Percentiles rank a stretch among this genome's conserved stretches.
phyloP scores from a whole-genome alignment of 2,888 invertebrate species.

The Himalopsyche anomala region DNA sequence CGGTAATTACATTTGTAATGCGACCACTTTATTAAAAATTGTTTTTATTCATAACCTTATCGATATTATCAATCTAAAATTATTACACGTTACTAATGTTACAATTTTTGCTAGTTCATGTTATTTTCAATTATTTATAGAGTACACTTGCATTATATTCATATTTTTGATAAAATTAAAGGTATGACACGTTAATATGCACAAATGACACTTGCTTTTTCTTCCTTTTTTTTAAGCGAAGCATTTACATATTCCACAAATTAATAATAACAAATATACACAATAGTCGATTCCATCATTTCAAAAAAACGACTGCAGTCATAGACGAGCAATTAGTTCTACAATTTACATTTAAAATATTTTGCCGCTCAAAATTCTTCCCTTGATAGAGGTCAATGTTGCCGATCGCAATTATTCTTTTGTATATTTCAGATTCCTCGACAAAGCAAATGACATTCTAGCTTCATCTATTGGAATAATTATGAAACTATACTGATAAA shows the following conservation, averaged over 20 bases:
- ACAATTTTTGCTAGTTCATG: slow-evolving; percentile 14
- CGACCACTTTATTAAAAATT: slow-evolving; percentile 30
- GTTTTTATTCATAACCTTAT: slow-evolving; percentile 10
- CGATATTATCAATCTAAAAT: slow-evolving; percentile 12
- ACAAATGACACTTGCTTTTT: background rate
- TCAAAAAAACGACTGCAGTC: background rate
- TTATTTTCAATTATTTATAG: slow-evolving; percentile 14
- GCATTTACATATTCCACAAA: slow-evolving; percentile 7
- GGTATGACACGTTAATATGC: slow-evolving; percentile 4
- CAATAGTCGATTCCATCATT: background rate
- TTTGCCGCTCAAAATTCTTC: slow-evolving; percentile 30
- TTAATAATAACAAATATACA: background rate
- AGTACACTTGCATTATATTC: slow-evolving; percentile 4
- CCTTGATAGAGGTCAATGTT: background rate
- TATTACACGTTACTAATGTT: slow-evolving; percentile 22
- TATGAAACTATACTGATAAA: no score
- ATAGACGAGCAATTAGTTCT: background rate
- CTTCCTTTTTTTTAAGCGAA: slow-evolving; percentile 3
- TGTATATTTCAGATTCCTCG: background rate
- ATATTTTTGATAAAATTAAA: background rate
- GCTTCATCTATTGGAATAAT: no score
- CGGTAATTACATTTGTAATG: slow-evolving; percentile 23
- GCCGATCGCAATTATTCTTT: background rate
- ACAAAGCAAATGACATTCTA: no score
- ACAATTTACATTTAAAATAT: slow-evolving; percentile 20